phyloP scores from a whole-genome alignment of 2,888 invertebrate genomes.

The Aricia artaxerxes region DNA sequence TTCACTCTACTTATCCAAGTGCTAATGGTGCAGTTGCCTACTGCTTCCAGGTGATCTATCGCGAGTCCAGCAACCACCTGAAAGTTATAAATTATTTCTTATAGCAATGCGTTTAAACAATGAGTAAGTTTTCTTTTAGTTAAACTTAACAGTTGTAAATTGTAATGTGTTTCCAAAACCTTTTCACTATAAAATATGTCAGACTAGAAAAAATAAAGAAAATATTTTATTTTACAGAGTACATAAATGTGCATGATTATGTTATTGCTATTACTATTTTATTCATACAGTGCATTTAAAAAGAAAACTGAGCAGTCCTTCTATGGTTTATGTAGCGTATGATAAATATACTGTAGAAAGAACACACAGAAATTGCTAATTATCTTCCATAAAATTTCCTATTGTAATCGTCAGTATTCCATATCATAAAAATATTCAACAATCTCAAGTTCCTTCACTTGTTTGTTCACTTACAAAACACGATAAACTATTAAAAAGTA shows the following conservation, averaged over 20 bases:
- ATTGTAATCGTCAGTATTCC: not conserved
- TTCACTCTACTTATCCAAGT: constrained; percentile 85
- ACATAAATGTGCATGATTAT: not conserved
- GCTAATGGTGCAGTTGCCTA: constrained; percentile 87
- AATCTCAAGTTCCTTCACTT: not conserved
- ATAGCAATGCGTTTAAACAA: not conserved
- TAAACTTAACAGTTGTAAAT: not conserved
- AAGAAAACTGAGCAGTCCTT: too few species aligned
- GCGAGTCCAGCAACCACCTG: constrained; percentile 86
- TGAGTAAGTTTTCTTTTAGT: not conserved
- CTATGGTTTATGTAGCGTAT: too few species aligned
- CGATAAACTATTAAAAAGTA: not conserved
- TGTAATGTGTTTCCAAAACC: not conserved
- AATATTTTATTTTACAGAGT: not conserved
- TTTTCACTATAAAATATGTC: too few species aligned
- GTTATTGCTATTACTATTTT: not conserved
- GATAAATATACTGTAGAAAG: too few species aligned
- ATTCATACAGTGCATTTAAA: too few species aligned
- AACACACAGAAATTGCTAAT: not conserved
- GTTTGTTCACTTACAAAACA: not conserved
- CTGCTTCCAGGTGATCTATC: constrained; percentile 85
- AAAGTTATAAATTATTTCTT: constrained; percentile 40
- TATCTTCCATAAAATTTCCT: not conserved
- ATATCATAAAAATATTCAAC: too few species aligned
- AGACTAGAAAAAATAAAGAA: too few species aligned